phyloP scores from a whole-genome alignment of 2,888 invertebrate genomes.

The Patella depressa region DNA sequence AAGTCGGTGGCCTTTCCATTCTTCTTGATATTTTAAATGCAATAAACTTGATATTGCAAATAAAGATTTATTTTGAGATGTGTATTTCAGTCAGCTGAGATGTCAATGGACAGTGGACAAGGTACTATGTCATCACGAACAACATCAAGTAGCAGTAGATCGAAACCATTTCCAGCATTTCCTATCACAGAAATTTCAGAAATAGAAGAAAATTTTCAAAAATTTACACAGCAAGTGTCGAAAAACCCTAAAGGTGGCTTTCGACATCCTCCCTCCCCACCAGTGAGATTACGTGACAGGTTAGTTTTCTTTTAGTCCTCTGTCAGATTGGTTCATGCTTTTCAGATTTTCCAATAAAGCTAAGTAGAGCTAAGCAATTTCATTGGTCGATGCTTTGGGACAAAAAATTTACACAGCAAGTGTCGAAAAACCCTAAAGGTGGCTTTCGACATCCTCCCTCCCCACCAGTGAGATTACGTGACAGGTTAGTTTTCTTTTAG shows the following conservation, averaged over 20 bases:
- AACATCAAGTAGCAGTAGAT: conserved; percentile 43
- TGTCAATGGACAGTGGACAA: conserved; percentile 69
- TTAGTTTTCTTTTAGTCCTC: conserved; percentile 27
- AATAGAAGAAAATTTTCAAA: conserved; percentile 6
- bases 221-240: background rate
- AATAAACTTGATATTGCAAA: background rate
- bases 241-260: conserved; percentile 11
- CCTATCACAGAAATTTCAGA: conserved; percentile 32
- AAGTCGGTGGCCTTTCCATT: background rate
- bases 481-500: conserved; percentile 46
- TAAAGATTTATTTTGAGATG: background rate
- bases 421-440: conserved; percentile 10
- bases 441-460: conserved; percentile 55
- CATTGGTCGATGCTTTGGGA: too few species aligned
- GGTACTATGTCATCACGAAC: conserved; percentile 64
- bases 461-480: conserved; percentile 61
- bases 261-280: conserved; percentile 63
- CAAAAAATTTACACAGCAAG: conserved; percentile 8
- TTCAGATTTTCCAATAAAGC: too few species aligned
- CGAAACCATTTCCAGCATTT: conserved; percentile 48
- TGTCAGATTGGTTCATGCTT: too few species aligned
- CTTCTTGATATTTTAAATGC: background rate
- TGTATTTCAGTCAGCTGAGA: conserved; percentile 46
- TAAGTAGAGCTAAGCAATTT: too few species aligned
- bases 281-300: conserved; percentile 61